Evolutionary conservation across 2,797 vertebrate species (phyloP).

Genomic region (Alcedo quadribrachys): DNA sequence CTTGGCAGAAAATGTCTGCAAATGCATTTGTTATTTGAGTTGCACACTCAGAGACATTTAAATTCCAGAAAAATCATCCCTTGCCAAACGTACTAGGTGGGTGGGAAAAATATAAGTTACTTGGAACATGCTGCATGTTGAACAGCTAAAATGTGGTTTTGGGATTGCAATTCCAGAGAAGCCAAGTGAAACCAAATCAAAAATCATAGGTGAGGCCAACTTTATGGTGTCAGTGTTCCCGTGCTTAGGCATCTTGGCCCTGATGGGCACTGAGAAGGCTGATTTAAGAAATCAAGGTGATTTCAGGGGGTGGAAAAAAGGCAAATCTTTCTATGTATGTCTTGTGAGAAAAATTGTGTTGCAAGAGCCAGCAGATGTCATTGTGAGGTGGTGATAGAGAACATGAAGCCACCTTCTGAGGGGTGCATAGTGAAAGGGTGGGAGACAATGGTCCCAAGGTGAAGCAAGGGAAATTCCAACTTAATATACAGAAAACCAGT

Average conservation of each 20-base stretch:
- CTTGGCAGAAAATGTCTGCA: neutral
- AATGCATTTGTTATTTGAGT: neutral
- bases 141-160: neutral
- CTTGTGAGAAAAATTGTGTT: neutral
- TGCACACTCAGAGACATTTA: neutral
- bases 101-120: constrained; percentile 4
- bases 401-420: neutral
- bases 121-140: neutral
- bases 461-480: neutral
- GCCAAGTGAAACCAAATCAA: neutral
- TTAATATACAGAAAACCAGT: neutral
- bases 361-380: too few species aligned
- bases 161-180: neutral
- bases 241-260: neutral
- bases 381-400: neutral
- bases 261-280: neutral
- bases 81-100: neutral
- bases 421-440: neutral
- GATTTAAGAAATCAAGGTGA: neutral
- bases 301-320: neutral
- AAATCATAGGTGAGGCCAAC: neutral
- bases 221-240: neutral
- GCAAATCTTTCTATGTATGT: neutral
- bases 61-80: neutral
- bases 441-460: neutral